Evolutionary conservation across 37 sponge, comb jelly and placozoan genomes (phyloP).

Genomic region (Spongilla lacustris): DNA sequence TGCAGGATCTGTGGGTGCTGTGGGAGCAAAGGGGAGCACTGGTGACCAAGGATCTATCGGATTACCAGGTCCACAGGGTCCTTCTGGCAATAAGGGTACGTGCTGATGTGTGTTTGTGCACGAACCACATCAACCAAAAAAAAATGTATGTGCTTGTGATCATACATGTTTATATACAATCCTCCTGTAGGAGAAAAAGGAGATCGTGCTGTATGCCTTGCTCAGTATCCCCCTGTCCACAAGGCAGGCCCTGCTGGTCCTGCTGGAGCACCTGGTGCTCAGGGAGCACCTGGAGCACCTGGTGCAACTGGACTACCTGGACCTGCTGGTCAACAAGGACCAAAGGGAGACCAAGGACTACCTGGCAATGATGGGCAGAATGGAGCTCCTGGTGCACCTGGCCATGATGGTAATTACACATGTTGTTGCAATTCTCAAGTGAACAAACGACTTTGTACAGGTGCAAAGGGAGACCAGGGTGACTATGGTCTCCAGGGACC

Average conservation of each 20-base stretch:
- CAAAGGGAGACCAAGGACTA: slow-evolving; percentile 33
- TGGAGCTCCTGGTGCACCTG: slow-evolving; percentile 37
- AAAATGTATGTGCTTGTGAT: too few relatives aligned
- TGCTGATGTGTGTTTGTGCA: too few relatives aligned
- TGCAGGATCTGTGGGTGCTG: slow-evolving; percentile 50
- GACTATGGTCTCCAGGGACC: slow-evolving; percentile 46
- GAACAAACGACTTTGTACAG: too few relatives aligned
- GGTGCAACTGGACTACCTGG: neutral
- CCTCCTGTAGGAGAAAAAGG: slow-evolving; percentile 22
- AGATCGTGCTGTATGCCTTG: slow-evolving; percentile 3
- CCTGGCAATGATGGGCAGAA: neutral
- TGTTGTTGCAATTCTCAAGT: too few relatives aligned
- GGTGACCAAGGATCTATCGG: slow-evolving; percentile 39
- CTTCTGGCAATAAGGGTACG: neutral
- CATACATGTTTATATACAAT: too few relatives aligned
- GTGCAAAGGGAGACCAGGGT: slow-evolving; percentile 26
- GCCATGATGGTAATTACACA: neutral
- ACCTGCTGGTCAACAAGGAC: slow-evolving; percentile 37
- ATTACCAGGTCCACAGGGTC: slow-evolving; percentile 20
- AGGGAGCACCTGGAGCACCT: neutral
- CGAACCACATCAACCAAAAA: too few relatives aligned
- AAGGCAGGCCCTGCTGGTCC: slow-evolving; percentile 55
- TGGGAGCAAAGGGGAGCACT: slow-evolving; percentile 41
- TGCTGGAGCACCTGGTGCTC: slow-evolving; percentile 59
- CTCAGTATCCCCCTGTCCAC: slow-evolving; percentile 30